phyloP scores from a whole-genome alignment of 2,888 invertebrate species.

The Acrobasis repandana region DNA sequence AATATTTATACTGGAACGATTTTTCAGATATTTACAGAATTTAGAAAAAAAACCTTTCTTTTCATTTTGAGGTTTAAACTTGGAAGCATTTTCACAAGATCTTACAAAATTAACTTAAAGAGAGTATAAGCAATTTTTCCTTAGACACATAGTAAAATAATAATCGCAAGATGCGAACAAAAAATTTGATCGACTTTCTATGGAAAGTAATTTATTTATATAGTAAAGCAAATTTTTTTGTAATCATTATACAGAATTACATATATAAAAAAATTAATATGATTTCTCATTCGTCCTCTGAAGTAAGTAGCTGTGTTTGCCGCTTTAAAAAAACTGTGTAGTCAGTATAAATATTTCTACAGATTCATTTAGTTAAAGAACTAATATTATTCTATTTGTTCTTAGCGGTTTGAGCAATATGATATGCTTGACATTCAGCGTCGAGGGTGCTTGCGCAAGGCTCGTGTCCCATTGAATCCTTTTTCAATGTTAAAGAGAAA shows the following conservation, averaged over 20 bases:
- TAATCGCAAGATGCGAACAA: no score
- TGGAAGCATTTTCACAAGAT: no score
- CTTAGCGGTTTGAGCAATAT: conserved; percentile 46
- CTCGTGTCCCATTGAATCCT: conserved; percentile 5
- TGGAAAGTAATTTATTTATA: no score
- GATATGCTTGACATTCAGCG: conserved; percentile 29
- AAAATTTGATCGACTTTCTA: no score
- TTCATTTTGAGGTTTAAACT: no score
- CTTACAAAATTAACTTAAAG: no score
- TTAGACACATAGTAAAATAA: no score
- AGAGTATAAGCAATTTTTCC: no score
- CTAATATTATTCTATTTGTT: conserved; percentile 41
- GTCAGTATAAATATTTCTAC: conserved; percentile 5
- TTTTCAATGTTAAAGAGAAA: conserved; percentile 12
- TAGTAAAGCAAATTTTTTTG: no score
- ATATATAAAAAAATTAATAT: no score
- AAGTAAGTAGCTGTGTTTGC: not conserved
- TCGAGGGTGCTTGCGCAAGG: not conserved
- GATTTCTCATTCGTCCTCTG: not conserved
- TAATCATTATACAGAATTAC: no score
- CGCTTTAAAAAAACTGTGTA: not conserved
- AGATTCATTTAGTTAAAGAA: conserved; percentile 53
- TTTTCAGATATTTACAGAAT: not conserved
- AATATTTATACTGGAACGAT: conserved; percentile 1
- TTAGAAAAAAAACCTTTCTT: no score